A percentile compares a stretch with the other conserved stretches of the same genome.
Conservation (phyloP, 2,797 vertebrate genomes). For the Molossus alvarezi region DNA sequence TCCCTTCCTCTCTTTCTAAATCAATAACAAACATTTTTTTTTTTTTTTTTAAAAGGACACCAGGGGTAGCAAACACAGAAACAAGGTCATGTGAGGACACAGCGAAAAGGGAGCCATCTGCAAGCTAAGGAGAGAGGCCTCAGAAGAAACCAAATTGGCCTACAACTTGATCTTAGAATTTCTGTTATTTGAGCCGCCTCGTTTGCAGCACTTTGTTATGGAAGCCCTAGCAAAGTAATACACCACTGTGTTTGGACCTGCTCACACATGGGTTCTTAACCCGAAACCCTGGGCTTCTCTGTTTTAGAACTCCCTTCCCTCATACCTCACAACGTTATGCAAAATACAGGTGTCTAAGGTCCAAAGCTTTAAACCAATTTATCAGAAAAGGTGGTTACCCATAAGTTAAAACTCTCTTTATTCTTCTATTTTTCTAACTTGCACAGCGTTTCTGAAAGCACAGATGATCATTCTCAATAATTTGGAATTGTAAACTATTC, state of each 20-base stretch:
- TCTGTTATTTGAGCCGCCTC: neutral
- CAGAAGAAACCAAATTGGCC: neutral
- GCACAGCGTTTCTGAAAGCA: neutral
- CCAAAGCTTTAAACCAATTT: neutral
- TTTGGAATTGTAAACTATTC: neutral
- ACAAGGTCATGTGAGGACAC: neutral
- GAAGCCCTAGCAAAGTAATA: neutral
- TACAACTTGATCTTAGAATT: neutral
- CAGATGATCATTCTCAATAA: neutral
- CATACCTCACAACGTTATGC: neutral
- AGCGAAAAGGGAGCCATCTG: neutral
- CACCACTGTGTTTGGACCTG: neutral
- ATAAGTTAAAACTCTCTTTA: neutral
- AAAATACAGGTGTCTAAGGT: neutral
- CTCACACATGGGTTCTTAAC: neutral
- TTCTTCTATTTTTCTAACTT: slow-evolving; percentile 27
- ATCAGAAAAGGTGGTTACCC: neutral
- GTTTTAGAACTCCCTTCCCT: neutral
- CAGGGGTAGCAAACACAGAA: neutral
- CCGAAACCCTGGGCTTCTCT: neutral
- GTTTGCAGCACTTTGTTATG: neutral
- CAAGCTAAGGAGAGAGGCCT: neutral
- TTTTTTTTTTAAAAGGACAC: neutral
- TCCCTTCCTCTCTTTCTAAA: too few species aligned
- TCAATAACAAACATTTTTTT: too few species aligned